Evolutionary conservation across 2,888 invertebrate species (phyloP).

Genomic region (Drosophila anomalata): DNA sequence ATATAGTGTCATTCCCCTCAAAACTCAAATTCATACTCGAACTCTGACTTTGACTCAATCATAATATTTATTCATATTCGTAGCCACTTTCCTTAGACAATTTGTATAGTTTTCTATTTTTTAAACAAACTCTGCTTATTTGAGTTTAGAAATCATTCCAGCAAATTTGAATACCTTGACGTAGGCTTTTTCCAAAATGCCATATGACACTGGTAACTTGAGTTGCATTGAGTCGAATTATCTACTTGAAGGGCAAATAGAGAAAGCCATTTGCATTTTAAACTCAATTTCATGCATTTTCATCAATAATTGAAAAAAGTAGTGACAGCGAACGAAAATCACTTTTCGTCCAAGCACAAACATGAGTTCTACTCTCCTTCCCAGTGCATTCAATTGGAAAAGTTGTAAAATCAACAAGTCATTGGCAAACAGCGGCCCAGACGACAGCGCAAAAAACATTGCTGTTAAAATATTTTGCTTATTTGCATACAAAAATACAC

Average conservation of each 20-base stretch:
- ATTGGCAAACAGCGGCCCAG: conserved; percentile 60
- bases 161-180: conserved; percentile 5
- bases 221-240: conserved; percentile 20
- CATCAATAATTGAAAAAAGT: conserved; percentile 60
- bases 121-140: conserved; percentile 15
- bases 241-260: conserved; percentile 37
- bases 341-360: conserved; percentile 34
- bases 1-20: conserved; percentile 31
- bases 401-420: conserved; percentile 78
- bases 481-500: conserved; percentile 63
- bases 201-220: conserved; percentile 40
- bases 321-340: conserved; percentile 46
- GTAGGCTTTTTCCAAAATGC: conserved; percentile 51
- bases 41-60: conserved; percentile 33
- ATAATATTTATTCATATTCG: conserved; percentile 62
- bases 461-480: conserved; percentile 60
- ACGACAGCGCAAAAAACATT: conserved; percentile 47
- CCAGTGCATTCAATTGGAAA: conserved; percentile 65
- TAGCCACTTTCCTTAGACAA: conserved; percentile 38
- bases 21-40: neutral
- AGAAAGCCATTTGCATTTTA: conserved; percentile 32
- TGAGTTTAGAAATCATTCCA: conserved; percentile 9
- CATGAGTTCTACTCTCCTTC: conserved; percentile 11
- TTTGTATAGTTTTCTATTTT: conserved; percentile 53
- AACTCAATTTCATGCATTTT: conserved; percentile 25